Evolutionary conservation across 2,113 vertebrate genomes (phyloP).

Genomic region (Salminus brasiliensis): DNA sequence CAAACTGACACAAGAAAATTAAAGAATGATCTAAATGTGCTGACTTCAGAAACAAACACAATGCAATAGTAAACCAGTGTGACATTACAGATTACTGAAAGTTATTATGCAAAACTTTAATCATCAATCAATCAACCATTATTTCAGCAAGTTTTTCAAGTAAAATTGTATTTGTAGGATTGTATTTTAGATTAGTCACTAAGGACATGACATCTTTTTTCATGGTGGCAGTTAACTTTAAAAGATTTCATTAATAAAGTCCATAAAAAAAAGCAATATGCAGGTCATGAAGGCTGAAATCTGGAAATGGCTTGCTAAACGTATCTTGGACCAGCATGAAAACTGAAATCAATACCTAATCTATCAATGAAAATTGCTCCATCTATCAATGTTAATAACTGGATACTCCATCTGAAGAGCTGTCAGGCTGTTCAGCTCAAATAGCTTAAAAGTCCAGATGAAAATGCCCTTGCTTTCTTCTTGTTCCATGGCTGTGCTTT

Average conservation of each 20-base stretch:
- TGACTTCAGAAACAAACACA: background rate
- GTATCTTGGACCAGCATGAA: background rate
- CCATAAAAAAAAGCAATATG: background rate
- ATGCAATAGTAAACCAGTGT: background rate
- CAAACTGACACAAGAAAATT: slow-evolving; percentile 13
- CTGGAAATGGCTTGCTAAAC: background rate
- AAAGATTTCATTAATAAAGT: background rate
- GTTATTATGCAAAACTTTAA: too few relatives aligned
- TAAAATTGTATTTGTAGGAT: too few relatives aligned
- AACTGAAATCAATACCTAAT: slow-evolving; percentile 15
- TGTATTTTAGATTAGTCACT: too few relatives aligned
- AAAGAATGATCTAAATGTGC: background rate
- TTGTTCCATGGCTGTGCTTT: slow-evolving; percentile 15
- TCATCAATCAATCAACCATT: too few relatives aligned
- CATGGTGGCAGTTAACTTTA: background rate
- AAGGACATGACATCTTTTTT: background rate
- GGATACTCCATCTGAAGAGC: slow-evolving; percentile 13
- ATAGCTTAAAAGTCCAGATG: slow-evolving; percentile 40
- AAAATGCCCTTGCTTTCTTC: slow-evolving; percentile 33
- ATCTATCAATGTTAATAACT: slow-evolving; percentile 19
- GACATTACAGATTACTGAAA: background rate
- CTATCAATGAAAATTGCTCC: background rate
- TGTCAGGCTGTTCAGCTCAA: slow-evolving; percentile 27
- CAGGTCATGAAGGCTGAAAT: background rate
- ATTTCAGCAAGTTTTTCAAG: too few relatives aligned